Evolutionary conservation across 1,140 invertebrate species (phyloP).

Genomic region (Cydia amplana): DNA sequence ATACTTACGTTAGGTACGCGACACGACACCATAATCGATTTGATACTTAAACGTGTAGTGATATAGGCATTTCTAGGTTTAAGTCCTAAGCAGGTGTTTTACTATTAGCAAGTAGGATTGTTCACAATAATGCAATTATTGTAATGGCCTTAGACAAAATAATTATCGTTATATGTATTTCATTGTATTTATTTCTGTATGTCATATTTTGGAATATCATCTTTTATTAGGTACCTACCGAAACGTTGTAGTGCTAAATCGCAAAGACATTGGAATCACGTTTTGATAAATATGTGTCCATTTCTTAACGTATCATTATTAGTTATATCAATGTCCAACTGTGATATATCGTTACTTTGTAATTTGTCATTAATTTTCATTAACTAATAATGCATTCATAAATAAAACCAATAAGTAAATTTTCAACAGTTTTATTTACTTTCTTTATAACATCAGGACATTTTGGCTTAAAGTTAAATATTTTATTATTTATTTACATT

Average conservation of each 20-base stretch:
- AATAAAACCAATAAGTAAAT: slow-evolving; percentile 33
- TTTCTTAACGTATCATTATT: slow-evolving; percentile 22
- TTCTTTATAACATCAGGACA: slow-evolving; percentile 37
- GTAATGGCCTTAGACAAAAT: slow-evolving; percentile 30
- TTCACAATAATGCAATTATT: slow-evolving; percentile 33
- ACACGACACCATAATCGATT: not conserved
- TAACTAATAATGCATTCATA: slow-evolving; percentile 13
- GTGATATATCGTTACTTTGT: slow-evolving; percentile 54
- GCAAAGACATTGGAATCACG: not conserved
- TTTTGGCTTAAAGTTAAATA: slow-evolving; percentile 32
- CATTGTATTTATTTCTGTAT: not conserved
- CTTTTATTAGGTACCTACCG: not conserved
- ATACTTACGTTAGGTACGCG: too few species aligned
- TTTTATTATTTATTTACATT: slow-evolving; percentile 37
- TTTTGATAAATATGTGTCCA: slow-evolving; percentile 26
- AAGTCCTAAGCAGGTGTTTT: slow-evolving; percentile 24
- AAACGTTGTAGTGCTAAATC: not conserved
- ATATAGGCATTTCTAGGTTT: slow-evolving; percentile 31
- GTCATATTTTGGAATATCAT: not conserved
- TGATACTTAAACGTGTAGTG: slow-evolving; percentile 32
- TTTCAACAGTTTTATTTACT: slow-evolving; percentile 35
- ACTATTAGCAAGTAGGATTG: slow-evolving; percentile 30
- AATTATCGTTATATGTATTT: slow-evolving; percentile 12
- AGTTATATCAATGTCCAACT: slow-evolving; percentile 58
- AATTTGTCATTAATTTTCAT: slow-evolving; percentile 24